Conservation (phyloP, 1,140 invertebrate species). For the Diuraphis noxia region DNA sequence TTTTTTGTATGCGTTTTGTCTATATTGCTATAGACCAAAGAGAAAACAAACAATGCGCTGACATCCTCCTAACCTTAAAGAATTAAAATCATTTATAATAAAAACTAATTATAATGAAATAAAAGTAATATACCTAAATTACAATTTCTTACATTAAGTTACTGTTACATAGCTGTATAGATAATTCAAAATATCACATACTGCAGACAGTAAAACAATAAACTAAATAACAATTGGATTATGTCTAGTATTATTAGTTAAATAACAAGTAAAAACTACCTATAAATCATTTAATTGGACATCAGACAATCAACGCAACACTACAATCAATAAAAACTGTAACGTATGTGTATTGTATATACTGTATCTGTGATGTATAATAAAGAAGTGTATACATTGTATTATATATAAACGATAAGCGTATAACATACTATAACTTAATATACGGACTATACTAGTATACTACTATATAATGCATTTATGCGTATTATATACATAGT, state of each 20-base stretch:
- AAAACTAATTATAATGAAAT: background rate
- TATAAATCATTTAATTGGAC: background rate
- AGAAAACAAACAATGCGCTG: no score
- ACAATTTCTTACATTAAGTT: background rate
- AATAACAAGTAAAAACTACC: background rate
- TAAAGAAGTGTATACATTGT: background rate
- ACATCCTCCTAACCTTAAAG: no score
- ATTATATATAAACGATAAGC: background rate
- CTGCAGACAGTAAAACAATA: background rate
- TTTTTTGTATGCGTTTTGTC: no score
- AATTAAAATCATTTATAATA: background rate
- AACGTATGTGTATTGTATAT: background rate
- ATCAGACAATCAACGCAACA: background rate
- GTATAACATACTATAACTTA: background rate
- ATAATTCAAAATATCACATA: background rate
- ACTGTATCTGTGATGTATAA: no score
- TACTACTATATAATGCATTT: no score
- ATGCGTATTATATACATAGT: no score
- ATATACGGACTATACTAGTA: no score
- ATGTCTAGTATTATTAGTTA: background rate
- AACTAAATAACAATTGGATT: background rate
- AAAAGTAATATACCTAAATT: background rate
- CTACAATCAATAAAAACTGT: background rate
- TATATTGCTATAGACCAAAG: no score
- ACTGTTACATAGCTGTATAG: background rate